A percentile compares a stretch with the other conserved stretches of the same genome.
Conservation (phyloP, 1,140 invertebrate species). For the Ceratina australensis region DNA sequence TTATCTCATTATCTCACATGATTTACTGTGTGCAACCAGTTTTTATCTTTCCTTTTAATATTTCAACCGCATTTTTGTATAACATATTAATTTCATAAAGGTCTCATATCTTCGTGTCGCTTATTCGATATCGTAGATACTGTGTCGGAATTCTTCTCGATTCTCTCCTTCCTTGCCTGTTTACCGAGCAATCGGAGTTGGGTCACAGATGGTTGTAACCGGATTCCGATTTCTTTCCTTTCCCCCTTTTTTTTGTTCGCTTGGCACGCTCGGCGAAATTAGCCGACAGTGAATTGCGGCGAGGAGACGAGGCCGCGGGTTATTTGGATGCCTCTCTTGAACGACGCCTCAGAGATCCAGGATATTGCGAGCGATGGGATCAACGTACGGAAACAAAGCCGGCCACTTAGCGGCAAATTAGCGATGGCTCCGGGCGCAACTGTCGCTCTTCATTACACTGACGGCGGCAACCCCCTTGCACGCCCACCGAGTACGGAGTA, state of each 20-base stretch:
- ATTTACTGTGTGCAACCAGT: no score
- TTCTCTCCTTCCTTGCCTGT: not conserved
- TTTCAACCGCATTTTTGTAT: no score
- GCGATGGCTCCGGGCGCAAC: conserved; percentile 59
- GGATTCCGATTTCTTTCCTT: not conserved
- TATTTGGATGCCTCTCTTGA: conserved; percentile 63
- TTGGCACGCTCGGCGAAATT: conserved; percentile 22
- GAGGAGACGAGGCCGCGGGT: conserved; percentile 48
- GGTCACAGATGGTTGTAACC: not conserved
- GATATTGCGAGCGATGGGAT: conserved; percentile 69
- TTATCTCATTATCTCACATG: no score
- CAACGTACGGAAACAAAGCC: conserved; percentile 68
- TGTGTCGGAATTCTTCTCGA: not conserved
- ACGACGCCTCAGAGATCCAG: conserved; percentile 63
- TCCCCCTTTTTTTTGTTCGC: not conserved
- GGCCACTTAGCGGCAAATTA: conserved; percentile 69
- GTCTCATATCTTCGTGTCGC: no score
- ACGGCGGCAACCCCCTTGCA: conserved; percentile 25
- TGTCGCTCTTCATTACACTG: conserved; percentile 70
- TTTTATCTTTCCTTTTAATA: no score
- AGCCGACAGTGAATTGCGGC: conserved; percentile 41
- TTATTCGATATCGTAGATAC: not conserved
- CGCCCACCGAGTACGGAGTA: conserved; percentile 5
- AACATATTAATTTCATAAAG: no score
- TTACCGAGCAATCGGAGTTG: not conserved